A percentile compares a stretch with the other conserved stretches of the same genome.
Evolutionary conservation across 2,888 invertebrate species (phyloP).

Genomic region (Lasioglossum morio): DNA sequence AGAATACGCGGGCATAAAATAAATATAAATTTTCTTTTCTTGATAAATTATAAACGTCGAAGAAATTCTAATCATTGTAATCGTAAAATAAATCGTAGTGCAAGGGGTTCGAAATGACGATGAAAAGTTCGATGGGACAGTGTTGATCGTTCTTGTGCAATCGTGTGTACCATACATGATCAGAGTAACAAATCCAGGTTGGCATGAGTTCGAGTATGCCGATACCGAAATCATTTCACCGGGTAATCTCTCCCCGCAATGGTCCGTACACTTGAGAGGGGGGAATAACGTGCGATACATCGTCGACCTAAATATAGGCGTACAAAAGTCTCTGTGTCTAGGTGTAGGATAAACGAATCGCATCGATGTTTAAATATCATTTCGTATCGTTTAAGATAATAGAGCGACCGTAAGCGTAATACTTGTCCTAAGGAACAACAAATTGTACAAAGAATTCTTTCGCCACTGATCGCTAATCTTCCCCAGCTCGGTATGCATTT

Average conservation of each 20-base stretch:
- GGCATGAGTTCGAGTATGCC: background rate
- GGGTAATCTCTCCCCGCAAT: conserved; percentile 5
- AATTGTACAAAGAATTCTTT: conserved; percentile 54
- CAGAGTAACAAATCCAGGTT: background rate
- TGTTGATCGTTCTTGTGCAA: conserved; percentile 25
- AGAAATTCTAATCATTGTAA: background rate
- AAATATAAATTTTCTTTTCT: background rate
- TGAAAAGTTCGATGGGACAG: background rate
- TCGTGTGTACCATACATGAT: conserved; percentile 20
- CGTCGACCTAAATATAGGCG: conserved; percentile 23
- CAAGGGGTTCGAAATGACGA: background rate
- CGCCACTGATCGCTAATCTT: conserved; percentile 22
- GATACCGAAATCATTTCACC: conserved; percentile 3
- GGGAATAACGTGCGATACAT: background rate
- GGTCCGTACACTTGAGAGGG: background rate
- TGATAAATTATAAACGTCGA: background rate
- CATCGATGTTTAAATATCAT: conserved; percentile 38
- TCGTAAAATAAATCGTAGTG: background rate
- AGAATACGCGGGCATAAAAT: background rate
- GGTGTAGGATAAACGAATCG: conserved; percentile 31
- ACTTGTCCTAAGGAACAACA: conserved; percentile 19
- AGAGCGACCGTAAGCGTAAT: conserved; percentile 10
- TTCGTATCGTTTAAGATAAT: conserved; percentile 20
- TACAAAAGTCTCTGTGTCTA: conserved; percentile 24
- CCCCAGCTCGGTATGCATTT: conserved; percentile 13